phyloP scores from a whole-genome alignment of 53 echinoderm and acorn worm species.

The Arbacia lixula region DNA sequence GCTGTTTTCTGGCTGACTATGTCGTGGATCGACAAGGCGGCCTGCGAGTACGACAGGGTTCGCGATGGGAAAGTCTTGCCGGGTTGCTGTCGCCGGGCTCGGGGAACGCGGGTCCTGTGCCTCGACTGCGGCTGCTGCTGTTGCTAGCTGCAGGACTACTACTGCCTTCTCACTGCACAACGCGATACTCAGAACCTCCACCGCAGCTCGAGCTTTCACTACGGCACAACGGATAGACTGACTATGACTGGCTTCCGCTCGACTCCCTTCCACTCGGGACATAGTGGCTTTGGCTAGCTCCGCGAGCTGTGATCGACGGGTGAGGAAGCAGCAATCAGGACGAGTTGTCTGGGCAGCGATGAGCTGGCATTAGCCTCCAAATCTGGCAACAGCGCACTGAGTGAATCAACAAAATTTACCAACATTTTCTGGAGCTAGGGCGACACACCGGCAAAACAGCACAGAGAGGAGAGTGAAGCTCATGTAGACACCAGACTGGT shows the following conservation, averaged over 20 bases:
- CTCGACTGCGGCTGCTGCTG: slow-evolving; percentile 7
- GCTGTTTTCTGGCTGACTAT: neutral
- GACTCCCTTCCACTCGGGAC: slow-evolving; percentile 47
- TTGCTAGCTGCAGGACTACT: neutral
- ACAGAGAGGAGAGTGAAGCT: too few species aligned
- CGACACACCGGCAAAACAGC: too few species aligned
- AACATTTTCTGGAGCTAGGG: too few species aligned
- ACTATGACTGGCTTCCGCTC: slow-evolving; percentile 53
- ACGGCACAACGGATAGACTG: slow-evolving; percentile 49
- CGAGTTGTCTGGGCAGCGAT: slow-evolving; percentile 32
- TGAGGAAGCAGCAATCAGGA: slow-evolving; percentile 52
- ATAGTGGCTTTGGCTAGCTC: slow-evolving; percentile 57
- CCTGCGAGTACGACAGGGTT: slow-evolving; percentile 33
- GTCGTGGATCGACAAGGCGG: slow-evolving; percentile 3
- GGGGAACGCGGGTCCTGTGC: slow-evolving; percentile 15
- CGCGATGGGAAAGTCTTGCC: slow-evolving; percentile 34
- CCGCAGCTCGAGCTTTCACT: slow-evolving; percentile 19
- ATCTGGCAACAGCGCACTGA: slow-evolving; percentile 1
- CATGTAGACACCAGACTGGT: too few species aligned
- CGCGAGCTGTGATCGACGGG: slow-evolving; percentile 10
- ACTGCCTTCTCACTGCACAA: slow-evolving; percentile 24
- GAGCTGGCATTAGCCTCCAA: slow-evolving; percentile 47
- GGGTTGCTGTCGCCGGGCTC: slow-evolving; percentile 22
- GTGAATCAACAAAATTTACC: too few species aligned
- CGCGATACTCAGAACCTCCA: slow-evolving; percentile 24